Conservation (phyloP, 2,888 invertebrate genomes). For the Tortricodes alternella region DNA sequence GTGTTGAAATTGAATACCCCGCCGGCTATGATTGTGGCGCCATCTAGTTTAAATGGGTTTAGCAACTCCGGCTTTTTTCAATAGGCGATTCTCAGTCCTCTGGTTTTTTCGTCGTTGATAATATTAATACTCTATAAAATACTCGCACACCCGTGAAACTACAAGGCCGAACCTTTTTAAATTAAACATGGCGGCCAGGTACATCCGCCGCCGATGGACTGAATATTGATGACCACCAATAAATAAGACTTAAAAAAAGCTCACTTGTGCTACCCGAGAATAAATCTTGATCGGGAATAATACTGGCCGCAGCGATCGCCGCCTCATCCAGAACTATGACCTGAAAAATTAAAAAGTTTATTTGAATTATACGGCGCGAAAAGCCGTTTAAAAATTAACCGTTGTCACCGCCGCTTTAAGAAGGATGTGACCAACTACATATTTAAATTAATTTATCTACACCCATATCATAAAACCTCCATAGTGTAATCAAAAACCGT, state of each 20-base stretch:
- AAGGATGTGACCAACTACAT: constrained; percentile 1
- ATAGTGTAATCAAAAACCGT: too few relatives aligned
- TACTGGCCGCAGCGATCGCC: constrained; percentile 76
- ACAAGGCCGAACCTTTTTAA: neutral
- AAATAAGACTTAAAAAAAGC: constrained; percentile 39
- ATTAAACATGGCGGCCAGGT: constrained; percentile 16
- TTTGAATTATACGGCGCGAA: neutral
- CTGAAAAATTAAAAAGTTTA: constrained; percentile 48
- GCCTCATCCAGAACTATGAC: constrained; percentile 77
- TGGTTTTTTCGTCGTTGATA: too few relatives aligned
- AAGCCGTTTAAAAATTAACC: constrained; percentile 11
- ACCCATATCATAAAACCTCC: too few relatives aligned
- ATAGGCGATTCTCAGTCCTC: too few relatives aligned
- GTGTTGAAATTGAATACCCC: too few relatives aligned
- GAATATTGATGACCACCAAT: constrained; percentile 27
- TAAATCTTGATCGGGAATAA: constrained; percentile 71
- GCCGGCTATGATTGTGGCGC: too few relatives aligned
- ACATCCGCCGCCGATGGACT: constrained; percentile 11
- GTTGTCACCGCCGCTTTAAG: constrained; percentile 6
- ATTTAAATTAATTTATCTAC: too few relatives aligned
- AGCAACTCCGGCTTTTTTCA: too few relatives aligned
- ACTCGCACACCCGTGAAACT: neutral
- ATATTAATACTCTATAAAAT: too few relatives aligned
- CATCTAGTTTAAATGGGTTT: too few relatives aligned
- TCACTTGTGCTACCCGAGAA: constrained; percentile 72